Evolutionary conservation across 2,888 invertebrate species (phyloP).

Genomic region (Scaptodrosophila latifasciaeformis): DNA sequence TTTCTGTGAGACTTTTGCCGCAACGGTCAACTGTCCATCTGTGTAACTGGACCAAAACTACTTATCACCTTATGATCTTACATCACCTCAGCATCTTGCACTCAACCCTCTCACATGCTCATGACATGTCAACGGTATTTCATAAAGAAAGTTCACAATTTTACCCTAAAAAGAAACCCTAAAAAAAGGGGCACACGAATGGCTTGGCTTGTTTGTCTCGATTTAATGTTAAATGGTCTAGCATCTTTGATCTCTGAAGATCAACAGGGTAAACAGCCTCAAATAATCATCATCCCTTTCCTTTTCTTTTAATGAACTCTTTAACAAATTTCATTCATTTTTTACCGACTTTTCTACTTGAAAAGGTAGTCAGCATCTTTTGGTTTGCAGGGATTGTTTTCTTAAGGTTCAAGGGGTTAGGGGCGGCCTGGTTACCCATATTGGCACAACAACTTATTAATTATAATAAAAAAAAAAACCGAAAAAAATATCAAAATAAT

Average conservation of each 20-base stretch:
- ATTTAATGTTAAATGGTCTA: constrained; percentile 23
- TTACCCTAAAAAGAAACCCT: constrained; percentile 23
- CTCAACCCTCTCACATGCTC: constrained; percentile 23
- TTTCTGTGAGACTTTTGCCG: not conserved
- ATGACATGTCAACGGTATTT: constrained; percentile 48
- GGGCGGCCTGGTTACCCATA: constrained; percentile 24
- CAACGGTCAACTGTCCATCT: constrained; percentile 64
- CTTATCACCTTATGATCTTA: constrained; percentile 58
- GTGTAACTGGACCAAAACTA: constrained; percentile 49
- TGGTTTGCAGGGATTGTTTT: constrained; percentile 10
- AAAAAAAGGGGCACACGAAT: constrained; percentile 35
- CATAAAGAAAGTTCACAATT: constrained; percentile 59
- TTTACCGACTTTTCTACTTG: constrained; percentile 30
- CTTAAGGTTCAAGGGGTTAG: constrained; percentile 34
- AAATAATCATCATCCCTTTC: constrained; percentile 33
- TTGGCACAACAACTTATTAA: constrained; percentile 65
- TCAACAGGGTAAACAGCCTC: constrained; percentile 16
- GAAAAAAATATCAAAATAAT: too few species aligned
- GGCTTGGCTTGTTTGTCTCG: constrained; percentile 23
- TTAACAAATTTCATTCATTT: constrained; percentile 35
- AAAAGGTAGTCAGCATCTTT: constrained; percentile 47
- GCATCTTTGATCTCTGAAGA: constrained; percentile 52
- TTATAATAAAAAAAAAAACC: constrained; percentile 34
- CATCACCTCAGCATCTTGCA: too few species aligned
- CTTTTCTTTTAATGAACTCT: constrained; percentile 40